Evolutionary conservation across 2,797 vertebrate genomes (phyloP).

Genomic region (Ciconia nigra): DNA sequence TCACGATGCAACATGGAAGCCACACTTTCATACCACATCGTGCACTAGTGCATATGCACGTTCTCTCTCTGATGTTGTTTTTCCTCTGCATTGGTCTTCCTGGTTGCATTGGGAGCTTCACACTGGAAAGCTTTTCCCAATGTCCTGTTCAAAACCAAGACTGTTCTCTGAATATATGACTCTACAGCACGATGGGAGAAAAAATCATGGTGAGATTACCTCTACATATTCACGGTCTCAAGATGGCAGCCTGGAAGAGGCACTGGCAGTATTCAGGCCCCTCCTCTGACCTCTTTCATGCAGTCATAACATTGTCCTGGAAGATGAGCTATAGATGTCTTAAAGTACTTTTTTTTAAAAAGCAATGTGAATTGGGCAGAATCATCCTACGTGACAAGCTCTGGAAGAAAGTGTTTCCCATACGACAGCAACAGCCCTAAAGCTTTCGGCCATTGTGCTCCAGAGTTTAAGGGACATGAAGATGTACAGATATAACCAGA

Average conservation of each 20-base stretch:
- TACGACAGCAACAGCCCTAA: not conserved
- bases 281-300: not conserved
- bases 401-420: not conserved
- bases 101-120: not conserved
- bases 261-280: not conserved
- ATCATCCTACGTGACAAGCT: not conserved
- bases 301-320: rapidly evolving
- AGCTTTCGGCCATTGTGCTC: not conserved
- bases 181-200: not conserved
- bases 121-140: not conserved
- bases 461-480: not conserved
- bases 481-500: not conserved
- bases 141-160: not conserved
- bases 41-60: rapidly evolving
- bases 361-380: not conserved
- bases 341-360: not conserved
- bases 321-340: not conserved
- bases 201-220: not conserved
- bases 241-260: not conserved
- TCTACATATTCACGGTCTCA: rapidly evolving
- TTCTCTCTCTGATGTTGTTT: not conserved
- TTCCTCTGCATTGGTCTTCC: not conserved
- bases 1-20: not conserved
- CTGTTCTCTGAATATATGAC: not conserved
- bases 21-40: not conserved